These are phyloP conservation scores for Fistularia commersonii DNA, from an alignment of 2,797 vertebrate genomes.

Conservation along the genomic window DNA sequence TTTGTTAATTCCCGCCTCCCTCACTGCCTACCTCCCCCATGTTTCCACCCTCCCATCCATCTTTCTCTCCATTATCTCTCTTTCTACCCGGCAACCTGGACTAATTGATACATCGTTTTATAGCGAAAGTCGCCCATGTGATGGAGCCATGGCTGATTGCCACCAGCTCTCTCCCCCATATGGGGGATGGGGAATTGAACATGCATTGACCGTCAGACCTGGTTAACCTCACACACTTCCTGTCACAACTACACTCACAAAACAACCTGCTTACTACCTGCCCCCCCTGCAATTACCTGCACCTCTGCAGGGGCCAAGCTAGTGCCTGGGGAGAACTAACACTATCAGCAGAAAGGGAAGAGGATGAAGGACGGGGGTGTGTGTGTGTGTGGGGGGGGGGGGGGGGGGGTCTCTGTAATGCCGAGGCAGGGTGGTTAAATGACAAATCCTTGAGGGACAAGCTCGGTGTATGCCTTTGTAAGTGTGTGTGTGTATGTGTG, in stretches of 20 bases:
- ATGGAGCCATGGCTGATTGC: conserved; percentile 38
- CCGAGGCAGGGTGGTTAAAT: conserved; percentile 13
- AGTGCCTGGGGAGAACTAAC: conserved; percentile 47
- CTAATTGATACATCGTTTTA: conserved; percentile 67
- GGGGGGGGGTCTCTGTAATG: not conserved
- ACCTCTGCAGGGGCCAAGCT: conserved; percentile 44
- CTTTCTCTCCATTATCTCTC: conserved; percentile 18
- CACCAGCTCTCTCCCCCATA: conserved; percentile 32
- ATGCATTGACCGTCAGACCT: conserved; percentile 74
- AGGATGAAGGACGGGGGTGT: conserved; percentile 3
- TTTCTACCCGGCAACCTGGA: conserved; percentile 19
- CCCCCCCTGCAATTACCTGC: conserved; percentile 66
- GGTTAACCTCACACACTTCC: conserved; percentile 70
- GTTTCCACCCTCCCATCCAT: conserved; percentile 26
- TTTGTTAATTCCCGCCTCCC: not conserved
- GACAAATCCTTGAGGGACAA: conserved; percentile 39
- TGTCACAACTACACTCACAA: conserved; percentile 65
- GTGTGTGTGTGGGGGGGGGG: not conserved
- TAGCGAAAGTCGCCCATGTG: conserved; percentile 44
- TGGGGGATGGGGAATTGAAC: conserved; percentile 73
- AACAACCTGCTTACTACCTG: conserved; percentile 69
- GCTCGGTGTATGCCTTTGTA: conserved; percentile 6
- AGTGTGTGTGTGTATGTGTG: not conserved
- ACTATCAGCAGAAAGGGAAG: conserved; percentile 30
- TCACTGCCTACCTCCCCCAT: not conserved